Base-by-base conservation (phyloP, 2,888 invertebrate species). In the Patella caerulea region DNA sequence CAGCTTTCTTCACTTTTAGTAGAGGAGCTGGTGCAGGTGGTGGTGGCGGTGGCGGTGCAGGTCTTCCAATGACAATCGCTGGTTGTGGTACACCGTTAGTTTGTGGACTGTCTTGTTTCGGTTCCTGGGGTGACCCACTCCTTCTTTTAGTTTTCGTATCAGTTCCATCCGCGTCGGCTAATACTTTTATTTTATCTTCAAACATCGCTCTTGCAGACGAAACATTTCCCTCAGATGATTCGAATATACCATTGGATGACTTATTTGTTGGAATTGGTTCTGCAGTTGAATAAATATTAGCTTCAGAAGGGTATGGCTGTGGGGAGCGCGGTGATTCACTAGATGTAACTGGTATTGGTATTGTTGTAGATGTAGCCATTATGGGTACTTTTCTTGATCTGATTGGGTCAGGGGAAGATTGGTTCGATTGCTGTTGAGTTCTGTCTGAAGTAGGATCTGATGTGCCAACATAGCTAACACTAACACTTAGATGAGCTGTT, bases 381-480 rank as follows among this genome's bases (percentile, higher is more conserved):
- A 65, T 65, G 9, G 65, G 65, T 24, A 65, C 65, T 65, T 65
- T 65, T 12, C 65, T 24, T 11, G 65, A 65, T 14, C 24, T 19
- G 19, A 14, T 65, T 1, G 65, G 11, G 24, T 19, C 24, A 12
- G 65, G 19, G 19, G 65, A 65, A 11, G 65, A 65, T 14, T 24
- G 24, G 1, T 19, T 19, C 14, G 11, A 3, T 12, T 24, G 19
- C 65, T 19, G 65, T 12, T 24, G 19, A 11, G 11, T 24, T 24
- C 56, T 24, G 24, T 56, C 73, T 12, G 55, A 34, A 55, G 52
- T 52, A 34, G 69, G 24, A 45, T 54, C n/a, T 17, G 65, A 29
- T 17, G 52, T 69, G 24, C 73, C 56, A 17, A 77, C 73, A 73
- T 80, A 80, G 76, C 79, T 80, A 71, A 80, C 75, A 71, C 73